Base-by-base conservation (phyloP, 2,888 invertebrate genomes). In the Ophion ventricosus region DNA sequence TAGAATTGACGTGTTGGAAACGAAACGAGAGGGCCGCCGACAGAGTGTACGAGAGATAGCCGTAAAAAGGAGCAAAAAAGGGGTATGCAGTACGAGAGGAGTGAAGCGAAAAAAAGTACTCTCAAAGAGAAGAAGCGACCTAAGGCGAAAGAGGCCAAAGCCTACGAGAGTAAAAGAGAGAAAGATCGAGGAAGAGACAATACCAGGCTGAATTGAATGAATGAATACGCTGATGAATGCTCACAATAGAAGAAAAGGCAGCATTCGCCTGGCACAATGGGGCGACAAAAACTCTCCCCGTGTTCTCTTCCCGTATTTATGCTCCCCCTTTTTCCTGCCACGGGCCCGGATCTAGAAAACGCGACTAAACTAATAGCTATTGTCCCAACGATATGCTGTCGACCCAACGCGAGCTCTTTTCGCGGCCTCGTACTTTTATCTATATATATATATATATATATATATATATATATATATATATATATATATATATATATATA, bases 201-300 rank as follows among this genome's bases (percentile, higher is more conserved):
- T 93, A 89, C 89, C 20, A 85, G 84, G 84, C 86, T 88, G 84
- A 79, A 87, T 87, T 85, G 90, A 92, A 92, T 92, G 92, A 93
- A 93, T 92, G 92, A 93, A 92, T 91, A 90, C 90, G 90, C 90
- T 92, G 93, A 92, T 92, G 93, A 92, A 92, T 92, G 91, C 89
- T 87, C 89, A 93, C 92, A 93, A 92, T 92, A 87, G 90, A 82
- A 90, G 90, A 92, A 90, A 89, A 81, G 84, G 86, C 83, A 82
- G 83, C 61, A 67, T 75, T 78, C 70, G 83, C 79, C 79, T 80
- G 83, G 82, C 86, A 87, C 87, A 87, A 87, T 87, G 86, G 83
- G 72, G 80, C 76, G 86, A 87, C 86, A 87, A 87, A 84, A 86
- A 85, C 81, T 80, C 74, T 56, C 49, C 49, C 49, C 59, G 80